Evolutionary conservation across 2,888 invertebrate species (phyloP).

Genomic region (Bembecia ichneumoniformis): DNA sequence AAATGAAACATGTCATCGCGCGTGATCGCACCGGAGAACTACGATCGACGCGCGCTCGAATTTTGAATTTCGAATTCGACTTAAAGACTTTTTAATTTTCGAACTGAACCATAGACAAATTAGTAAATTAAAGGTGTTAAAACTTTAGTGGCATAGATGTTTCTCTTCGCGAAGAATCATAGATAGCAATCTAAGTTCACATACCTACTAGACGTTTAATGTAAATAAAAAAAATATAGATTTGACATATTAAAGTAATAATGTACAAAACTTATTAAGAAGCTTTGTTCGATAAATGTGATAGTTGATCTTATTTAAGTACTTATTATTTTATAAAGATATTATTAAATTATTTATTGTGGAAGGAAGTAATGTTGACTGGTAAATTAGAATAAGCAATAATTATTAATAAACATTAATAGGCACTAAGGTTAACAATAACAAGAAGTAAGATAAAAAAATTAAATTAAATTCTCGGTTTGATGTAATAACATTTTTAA

Average conservation of each 20-base stretch:
- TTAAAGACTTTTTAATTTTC: neutral
- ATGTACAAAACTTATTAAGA: constrained; percentile 54
- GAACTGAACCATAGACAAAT: neutral
- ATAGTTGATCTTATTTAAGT: constrained; percentile 69
- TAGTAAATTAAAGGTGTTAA: constrained; percentile 20
- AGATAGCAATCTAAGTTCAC: constrained; percentile 24
- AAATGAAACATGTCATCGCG: constrained; percentile 68
- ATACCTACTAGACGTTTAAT: constrained; percentile 21
- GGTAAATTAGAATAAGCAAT: constrained; percentile 15
- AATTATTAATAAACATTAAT: neutral
- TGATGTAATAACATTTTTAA: too few species aligned
- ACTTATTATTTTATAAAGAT: constrained; percentile 65
- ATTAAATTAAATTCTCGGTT: too few species aligned
- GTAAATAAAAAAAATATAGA: constrained; percentile 5
- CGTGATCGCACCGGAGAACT: constrained; percentile 39
- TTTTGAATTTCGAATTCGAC: constrained; percentile 32
- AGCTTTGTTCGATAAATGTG: constrained; percentile 69
- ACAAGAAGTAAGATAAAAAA: too few species aligned
- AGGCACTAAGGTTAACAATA: too few species aligned
- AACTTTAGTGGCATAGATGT: constrained; percentile 42
- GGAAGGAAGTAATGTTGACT: constrained; percentile 27
- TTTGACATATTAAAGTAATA: constrained; percentile 8
- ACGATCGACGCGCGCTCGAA: constrained; percentile 59
- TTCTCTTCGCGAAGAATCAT: constrained; percentile 34
- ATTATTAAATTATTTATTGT: constrained; percentile 68